phyloP scores from a whole-genome alignment of 2,113 vertebrate genomes.

The Actenoides lindsayi region DNA sequence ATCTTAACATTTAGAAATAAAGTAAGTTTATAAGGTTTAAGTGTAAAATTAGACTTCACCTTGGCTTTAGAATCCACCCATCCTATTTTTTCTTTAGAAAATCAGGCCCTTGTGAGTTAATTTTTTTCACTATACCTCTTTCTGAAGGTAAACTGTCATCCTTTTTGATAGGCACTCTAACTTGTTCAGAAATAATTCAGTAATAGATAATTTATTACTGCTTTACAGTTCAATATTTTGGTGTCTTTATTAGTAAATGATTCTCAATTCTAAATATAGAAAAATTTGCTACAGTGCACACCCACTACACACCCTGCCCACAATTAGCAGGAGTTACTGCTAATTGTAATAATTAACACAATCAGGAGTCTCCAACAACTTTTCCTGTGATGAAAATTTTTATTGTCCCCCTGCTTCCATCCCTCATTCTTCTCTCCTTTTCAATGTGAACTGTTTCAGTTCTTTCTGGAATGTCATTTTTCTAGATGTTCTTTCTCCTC shows the following conservation, averaged over 20 bases:
- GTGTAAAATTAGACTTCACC: neutral
- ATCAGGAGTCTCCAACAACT: neutral
- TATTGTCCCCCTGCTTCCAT: neutral
- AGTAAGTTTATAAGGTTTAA: neutral
- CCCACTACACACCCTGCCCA: neutral
- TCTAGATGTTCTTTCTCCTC: neutral
- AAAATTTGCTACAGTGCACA: neutral
- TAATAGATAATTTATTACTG: neutral
- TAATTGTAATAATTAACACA: no score
- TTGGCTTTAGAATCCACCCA: neutral
- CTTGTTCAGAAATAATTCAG: neutral
- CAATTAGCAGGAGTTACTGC: neutral
- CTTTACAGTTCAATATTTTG: neutral
- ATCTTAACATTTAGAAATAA: neutral
- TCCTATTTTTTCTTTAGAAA: neutral
- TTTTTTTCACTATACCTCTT: neutral
- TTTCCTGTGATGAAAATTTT: neutral
- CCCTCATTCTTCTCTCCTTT: neutral
- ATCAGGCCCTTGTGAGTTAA: neutral
- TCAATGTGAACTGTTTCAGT: neutral
- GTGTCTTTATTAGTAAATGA: neutral
- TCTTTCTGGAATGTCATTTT: neutral
- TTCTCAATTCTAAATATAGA: neutral
- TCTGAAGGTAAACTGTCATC: neutral
- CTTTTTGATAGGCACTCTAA: neutral